Percentiles rank a stretch among this genome's conserved stretches.
These are phyloP conservation scores for Oryzias curvinotus DNA, from an alignment of 2,113 vertebrate species.

Conservation along the genomic window DNA sequence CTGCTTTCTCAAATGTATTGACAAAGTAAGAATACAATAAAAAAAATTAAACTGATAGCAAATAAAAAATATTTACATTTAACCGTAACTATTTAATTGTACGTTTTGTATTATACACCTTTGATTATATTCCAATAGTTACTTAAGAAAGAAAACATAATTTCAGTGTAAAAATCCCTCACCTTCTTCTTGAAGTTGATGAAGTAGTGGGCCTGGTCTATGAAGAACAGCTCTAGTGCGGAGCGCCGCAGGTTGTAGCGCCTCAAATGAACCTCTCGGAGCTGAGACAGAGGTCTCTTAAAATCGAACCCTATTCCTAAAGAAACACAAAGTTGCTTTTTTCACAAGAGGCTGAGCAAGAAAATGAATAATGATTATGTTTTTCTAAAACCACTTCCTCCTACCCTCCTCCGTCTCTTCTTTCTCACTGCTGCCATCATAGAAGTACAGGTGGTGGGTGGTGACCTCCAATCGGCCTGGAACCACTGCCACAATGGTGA, in stretches of 20 bases:
- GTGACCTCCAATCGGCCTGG: conserved; percentile 92
- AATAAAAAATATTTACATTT: too few relatives aligned
- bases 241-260: conserved; percentile 97
- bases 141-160: too few relatives aligned
- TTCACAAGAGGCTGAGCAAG: neutral
- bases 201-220: conserved; percentile 96
- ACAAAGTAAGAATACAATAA: too few relatives aligned
- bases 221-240: conserved; percentile 96
- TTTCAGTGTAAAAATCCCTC: neutral
- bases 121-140: too few relatives aligned
- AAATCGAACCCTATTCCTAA: conserved; percentile 93
- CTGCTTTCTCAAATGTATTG: too few relatives aligned
- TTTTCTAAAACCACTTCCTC: neutral
- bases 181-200: conserved; percentile 96
- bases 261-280: conserved; percentile 92
- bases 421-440: conserved; percentile 88
- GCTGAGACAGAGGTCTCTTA: conserved; percentile 89
- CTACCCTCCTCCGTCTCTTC: conserved; percentile 95
- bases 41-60: too few relatives aligned
- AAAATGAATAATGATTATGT: neutral
- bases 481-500: conserved; percentile 89
- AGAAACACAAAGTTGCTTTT: conserved; percentile 5
- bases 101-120: too few relatives aligned
- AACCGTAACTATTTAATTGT: too few relatives aligned
- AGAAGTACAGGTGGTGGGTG: conserved; percentile 95